These are phyloP conservation scores for Hylia prasina DNA, from an alignment of 2,113 vertebrate genomes.

Conservation along the genomic window DNA sequence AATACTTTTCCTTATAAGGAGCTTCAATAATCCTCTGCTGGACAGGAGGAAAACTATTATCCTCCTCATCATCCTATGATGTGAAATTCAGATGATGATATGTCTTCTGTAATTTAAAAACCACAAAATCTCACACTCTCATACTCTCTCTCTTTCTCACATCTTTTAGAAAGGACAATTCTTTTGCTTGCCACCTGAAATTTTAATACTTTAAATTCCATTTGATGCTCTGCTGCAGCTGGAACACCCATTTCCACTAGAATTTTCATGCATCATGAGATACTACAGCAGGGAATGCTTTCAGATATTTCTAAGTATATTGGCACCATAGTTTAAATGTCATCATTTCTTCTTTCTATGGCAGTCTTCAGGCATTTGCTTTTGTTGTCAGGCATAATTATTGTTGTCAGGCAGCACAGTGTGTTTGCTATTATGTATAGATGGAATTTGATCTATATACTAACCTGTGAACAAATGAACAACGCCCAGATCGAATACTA, in stretches of 20 bases:
- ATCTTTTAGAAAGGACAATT: not conserved
- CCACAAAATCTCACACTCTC: not conserved
- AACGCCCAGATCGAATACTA: not conserved
- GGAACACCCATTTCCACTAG: not conserved
- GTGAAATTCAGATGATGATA: not conserved
- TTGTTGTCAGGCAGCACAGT: not conserved
- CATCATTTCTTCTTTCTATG: not conserved
- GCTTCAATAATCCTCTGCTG: not conserved
- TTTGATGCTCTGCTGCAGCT: not conserved
- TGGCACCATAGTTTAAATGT: slow-evolving; percentile 6
- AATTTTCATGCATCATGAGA: not conserved
- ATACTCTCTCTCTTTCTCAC: not conserved
- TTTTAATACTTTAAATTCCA: not conserved
- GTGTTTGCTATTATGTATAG: not conserved
- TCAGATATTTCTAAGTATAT: not conserved
- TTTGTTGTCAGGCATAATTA: not conserved
- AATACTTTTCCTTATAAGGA: not conserved
- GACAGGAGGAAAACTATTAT: not conserved
- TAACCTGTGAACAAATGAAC: not conserved
- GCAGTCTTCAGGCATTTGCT: not conserved
- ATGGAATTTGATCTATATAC: not conserved
- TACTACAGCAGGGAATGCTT: not conserved
- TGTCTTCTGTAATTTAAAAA: not conserved
- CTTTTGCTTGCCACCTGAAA: not conserved
- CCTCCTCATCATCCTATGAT: not conserved